Conservation (phyloP, 2,888 invertebrate genomes). For the Zaprionus lineosus region DNA sequence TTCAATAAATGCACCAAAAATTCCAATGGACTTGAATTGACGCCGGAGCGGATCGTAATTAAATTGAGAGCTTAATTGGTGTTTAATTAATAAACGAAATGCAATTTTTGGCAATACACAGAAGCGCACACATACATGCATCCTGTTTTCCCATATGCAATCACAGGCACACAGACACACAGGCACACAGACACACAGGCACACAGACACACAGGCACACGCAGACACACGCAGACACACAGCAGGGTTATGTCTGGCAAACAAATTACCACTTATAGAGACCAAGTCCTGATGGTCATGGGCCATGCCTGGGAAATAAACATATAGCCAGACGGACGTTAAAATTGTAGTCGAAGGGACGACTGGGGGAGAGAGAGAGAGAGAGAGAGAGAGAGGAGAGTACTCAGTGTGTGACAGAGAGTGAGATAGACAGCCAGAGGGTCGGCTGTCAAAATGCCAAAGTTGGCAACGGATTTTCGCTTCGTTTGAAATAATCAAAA, state of each 20-base stretch:
- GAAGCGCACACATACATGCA: no score
- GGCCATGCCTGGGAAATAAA: background rate
- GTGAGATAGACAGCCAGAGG: constrained; percentile 9
- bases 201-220: background rate
- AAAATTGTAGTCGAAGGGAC: no score
- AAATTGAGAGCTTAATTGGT: constrained; percentile 68
- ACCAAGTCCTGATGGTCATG: background rate
- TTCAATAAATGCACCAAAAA: constrained; percentile 24
- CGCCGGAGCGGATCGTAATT: constrained; percentile 48
- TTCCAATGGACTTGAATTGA: constrained; percentile 21
- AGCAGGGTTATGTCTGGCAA: constrained; percentile 47
- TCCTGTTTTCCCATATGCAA: no score
- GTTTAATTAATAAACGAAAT: constrained; percentile 75
- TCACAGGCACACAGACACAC: constrained; percentile 9
- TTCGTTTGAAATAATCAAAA: constrained; percentile 74
- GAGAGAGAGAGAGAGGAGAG: background rate
- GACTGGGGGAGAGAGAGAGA: background rate
- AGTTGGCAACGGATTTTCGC: constrained; percentile 51
- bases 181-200: constrained; percentile 8
- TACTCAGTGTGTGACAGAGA: no score
- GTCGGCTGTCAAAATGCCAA: constrained; percentile 50
- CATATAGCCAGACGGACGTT: constrained; percentile 1
- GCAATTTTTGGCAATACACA: constrained; percentile 61
- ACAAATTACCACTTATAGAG: constrained; percentile 52
- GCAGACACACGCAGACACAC: constrained; percentile 4